Evolutionary conservation across 2,888 invertebrate species (phyloP).

Genomic region (Steromphala cineraria): DNA sequence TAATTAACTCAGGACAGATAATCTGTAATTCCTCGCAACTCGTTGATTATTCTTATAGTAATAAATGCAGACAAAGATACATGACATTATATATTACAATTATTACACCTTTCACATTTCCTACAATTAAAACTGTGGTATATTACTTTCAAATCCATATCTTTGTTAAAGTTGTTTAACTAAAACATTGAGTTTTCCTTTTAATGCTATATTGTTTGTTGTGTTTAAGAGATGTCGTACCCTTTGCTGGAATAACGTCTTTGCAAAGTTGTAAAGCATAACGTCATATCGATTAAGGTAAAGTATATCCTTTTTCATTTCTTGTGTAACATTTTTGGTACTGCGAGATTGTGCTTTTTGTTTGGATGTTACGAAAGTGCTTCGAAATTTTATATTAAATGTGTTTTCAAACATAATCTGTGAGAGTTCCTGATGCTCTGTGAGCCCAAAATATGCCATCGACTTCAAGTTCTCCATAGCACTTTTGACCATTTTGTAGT

Average conservation of each 20-base stretch:
- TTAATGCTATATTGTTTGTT: background rate
- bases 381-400: background rate
- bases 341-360: background rate
- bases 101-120: too few relatives aligned
- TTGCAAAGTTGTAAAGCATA: background rate
- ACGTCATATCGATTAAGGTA: background rate
- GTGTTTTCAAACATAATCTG: background rate
- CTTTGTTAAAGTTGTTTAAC: too few relatives aligned
- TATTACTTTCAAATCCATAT: too few relatives aligned
- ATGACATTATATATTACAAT: too few relatives aligned
- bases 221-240: background rate
- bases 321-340: background rate
- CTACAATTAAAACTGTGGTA: too few relatives aligned
- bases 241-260: background rate
- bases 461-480: background rate
- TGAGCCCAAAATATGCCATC: background rate
- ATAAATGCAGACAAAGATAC: too few relatives aligned
- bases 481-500: background rate
- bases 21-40: too few relatives aligned
- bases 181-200: too few relatives aligned
- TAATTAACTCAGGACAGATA: too few relatives aligned
- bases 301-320: background rate
- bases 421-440: background rate
- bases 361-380: background rate
- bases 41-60: too few relatives aligned